A percentile compares a stretch with the other conserved stretches of the same genome.
Conservation (phyloP, 2,797 vertebrate species). For the Phalloptychus januarius region DNA sequence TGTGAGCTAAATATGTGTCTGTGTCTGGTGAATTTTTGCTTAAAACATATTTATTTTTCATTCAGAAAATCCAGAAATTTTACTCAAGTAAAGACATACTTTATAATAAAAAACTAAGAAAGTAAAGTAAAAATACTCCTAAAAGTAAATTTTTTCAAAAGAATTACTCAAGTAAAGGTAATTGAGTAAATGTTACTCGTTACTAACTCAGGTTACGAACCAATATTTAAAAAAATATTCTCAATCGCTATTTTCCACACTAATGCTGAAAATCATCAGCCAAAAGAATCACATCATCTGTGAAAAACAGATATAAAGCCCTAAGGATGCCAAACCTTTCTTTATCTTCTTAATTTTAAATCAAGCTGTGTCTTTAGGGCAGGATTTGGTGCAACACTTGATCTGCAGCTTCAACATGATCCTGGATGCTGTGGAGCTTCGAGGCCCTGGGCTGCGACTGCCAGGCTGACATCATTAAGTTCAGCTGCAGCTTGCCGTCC, state of each 20-base stretch:
- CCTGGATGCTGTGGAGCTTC: neutral
- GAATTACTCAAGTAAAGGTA: no score
- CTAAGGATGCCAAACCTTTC: neutral
- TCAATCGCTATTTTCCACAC: neutral
- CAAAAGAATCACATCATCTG: neutral
- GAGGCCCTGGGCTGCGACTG: neutral
- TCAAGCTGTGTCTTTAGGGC: neutral
- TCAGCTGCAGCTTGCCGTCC: constrained; percentile 1
- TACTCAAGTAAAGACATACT: no score
- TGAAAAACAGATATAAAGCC: neutral
- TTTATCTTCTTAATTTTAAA: neutral
- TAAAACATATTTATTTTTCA: no score
- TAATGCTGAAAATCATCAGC: neutral
- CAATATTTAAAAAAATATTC: no score
- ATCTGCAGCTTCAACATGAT: constrained; percentile 14
- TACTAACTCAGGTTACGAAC: no score
- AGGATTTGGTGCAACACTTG: neutral
- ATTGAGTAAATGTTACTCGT: no score
- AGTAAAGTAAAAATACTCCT: no score
- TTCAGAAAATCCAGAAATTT: no score
- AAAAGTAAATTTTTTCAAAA: no score
- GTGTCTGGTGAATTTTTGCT: no score
- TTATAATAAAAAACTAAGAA: no score
- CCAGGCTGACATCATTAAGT: constrained; percentile 16
- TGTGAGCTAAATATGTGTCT: no score